Percentiles rank a stretch among this genome's conserved stretches.
These are phyloP conservation scores for Drepanosiphum platanoidis DNA, from an alignment of 2,888 invertebrate species.

Conservation along the genomic window DNA sequence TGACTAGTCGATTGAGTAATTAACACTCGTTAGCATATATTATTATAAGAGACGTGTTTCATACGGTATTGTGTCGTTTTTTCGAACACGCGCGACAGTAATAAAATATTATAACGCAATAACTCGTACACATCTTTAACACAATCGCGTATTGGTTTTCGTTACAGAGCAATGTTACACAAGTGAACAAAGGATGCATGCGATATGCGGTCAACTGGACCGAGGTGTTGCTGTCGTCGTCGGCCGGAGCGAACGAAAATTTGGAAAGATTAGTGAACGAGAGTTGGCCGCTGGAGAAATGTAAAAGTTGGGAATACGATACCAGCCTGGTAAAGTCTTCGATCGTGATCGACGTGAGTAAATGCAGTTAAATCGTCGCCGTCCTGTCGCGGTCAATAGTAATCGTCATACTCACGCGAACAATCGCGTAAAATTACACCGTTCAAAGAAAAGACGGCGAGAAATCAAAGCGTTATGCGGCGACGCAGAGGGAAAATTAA, in stretches of 20 bases:
- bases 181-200: conserved; percentile 63
- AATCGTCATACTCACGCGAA: neutral
- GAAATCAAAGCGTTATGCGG: neutral
- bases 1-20: neutral
- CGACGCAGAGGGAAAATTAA: neutral
- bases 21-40: neutral
- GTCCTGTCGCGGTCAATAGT: neutral
- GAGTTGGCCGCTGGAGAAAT: conserved; percentile 75
- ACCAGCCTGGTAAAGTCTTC: conserved; percentile 77
- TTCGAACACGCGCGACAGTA: neutral
- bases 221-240: conserved; percentile 68
- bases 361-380: neutral
- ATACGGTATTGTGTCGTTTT: neutral
- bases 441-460: neutral
- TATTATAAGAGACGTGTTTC: no score
- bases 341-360: conserved; percentile 81
- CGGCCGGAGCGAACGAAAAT: conserved; percentile 64
- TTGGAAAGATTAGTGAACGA: conserved; percentile 67
- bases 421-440: no score
- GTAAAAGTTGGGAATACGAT: conserved; percentile 82
- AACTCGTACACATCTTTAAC: neutral
- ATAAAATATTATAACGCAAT: neutral
- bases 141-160: neutral
- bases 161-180: conserved; percentile 44
- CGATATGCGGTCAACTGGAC: conserved; percentile 81